Evolutionary conservation across 2,113 vertebrate genomes (phyloP).

Genomic region (Rhea americana): DNA sequence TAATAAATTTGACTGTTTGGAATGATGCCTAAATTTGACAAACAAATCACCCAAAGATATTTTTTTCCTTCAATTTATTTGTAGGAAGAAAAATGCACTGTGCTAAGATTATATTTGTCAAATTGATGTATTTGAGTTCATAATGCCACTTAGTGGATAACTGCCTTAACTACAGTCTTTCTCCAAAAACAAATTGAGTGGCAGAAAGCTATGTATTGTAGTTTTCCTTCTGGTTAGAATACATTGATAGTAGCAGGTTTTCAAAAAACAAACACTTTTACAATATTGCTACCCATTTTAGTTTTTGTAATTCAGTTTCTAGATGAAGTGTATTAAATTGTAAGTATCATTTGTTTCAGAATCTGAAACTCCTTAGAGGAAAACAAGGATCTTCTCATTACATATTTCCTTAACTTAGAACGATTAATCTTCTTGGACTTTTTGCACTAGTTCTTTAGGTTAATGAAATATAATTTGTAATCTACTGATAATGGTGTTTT

Average conservation of each 20-base stretch:
- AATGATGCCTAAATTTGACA: background rate
- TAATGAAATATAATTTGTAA: background rate
- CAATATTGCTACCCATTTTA: background rate
- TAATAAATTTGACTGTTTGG: background rate
- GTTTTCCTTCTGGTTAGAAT: background rate
- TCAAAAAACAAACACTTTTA: background rate
- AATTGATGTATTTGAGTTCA: constrained; percentile 16
- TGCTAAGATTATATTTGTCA: background rate
- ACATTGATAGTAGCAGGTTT: background rate
- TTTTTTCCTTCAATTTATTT: background rate
- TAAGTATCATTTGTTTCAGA: background rate
- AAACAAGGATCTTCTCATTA: background rate
- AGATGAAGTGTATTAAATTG: background rate
- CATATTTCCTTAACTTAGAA: background rate
- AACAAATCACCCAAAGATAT: background rate
- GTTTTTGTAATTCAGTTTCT: background rate
- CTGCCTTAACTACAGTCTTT: constrained; percentile 60
- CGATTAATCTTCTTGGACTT: background rate
- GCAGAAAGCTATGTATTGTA: background rate
- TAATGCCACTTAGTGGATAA: constrained; percentile 73
- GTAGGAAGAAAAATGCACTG: background rate
- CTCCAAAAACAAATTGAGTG: background rate
- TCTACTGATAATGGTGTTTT: background rate
- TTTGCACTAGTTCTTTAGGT: background rate
- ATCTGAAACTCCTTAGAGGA: background rate